Conservation (phyloP, 1,140 invertebrate genomes). For the Pachyrhynchus sulphureomaculatus region DNA sequence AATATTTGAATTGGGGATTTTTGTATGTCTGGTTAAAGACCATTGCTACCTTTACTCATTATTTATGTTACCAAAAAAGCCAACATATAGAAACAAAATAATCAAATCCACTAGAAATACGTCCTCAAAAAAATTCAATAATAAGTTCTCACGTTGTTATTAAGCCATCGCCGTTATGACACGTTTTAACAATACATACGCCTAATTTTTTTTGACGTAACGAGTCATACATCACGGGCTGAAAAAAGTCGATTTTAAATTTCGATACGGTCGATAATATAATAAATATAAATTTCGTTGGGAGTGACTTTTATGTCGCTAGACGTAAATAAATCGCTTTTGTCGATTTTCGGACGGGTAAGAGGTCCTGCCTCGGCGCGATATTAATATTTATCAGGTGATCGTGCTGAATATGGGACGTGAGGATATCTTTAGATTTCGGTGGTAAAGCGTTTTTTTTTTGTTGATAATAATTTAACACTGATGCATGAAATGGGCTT, state of each 20-base stretch:
- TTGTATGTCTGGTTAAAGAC: too few species aligned
- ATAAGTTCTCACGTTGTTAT: not conserved
- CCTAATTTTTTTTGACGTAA: not conserved
- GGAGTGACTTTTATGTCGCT: constrained; percentile 26
- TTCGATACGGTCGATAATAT: constrained; percentile 23
- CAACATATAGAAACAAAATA: too few species aligned
- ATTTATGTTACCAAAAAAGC: too few species aligned
- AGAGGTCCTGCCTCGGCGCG: not conserved
- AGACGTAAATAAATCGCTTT: constrained; percentile 32
- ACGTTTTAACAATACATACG: not conserved
- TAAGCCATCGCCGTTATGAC: not conserved
- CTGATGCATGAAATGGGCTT: too few species aligned
- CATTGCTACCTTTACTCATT: too few species aligned
- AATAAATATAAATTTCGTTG: constrained; percentile 34
- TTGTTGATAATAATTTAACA: not conserved
- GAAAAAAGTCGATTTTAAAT: constrained; percentile 15
- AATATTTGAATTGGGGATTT: too few species aligned
- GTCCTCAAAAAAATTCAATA: not conserved
- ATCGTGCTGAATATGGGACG: not conserved
- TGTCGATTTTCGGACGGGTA: constrained; percentile 16
- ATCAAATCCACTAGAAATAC: too few species aligned
- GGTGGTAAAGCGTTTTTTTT: not conserved
- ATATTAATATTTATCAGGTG: constrained; percentile 27
- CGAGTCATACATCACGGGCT: too few species aligned
- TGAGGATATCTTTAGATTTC: constrained; percentile 15